Base-by-base conservation (phyloP, 2,113 vertebrate genomes). In the Notothenia coriiceps region DNA sequence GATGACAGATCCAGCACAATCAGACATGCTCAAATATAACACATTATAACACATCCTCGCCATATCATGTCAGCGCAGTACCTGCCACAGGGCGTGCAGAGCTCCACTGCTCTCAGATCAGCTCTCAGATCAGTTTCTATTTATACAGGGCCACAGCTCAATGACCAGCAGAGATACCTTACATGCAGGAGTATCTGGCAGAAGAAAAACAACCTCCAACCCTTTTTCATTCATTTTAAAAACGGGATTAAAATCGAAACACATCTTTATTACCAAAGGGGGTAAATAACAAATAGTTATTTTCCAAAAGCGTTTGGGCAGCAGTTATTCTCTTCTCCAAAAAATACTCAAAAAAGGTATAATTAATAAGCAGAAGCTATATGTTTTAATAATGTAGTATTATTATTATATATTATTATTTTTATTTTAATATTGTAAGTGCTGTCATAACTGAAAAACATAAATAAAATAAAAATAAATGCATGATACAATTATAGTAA, bases 1-100 rank as follows among this genome's bases (percentile, higher is more conserved):
- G 85, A 89, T 78, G 88, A 82, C 77, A 83, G 82, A 77, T 73
- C 82, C 61, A 67, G 68, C 73, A 82, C 56, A 86, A 87, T 89
- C 55, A 22, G 86, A 84, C 87, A 89, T 75, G 84, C 75, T 87
- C 87, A 88, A 22, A 82, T 78, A 83, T 85, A 87, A 84, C 82
- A 82, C 82, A 70, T 86, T 40, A 40, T 40, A 40, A 40, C 35
- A 40, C 35, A 7, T 4, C 73, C 77, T 84, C 20, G 17, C 67
- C 86, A 76, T 87, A 87, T 87, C 85, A 85, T 77, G 83, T 86
- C 74, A 79, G 79, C 77, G 78, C 70, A 70, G 81, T 77, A 79
- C 59, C 83, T 83, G 80, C 86, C 80, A 87, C 55, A 35, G 86
- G 82, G 70, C 75, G 71, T 25, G 72, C 72, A 50, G 86, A 79